Evolutionary conservation across 2,888 invertebrate species (phyloP), one percentile per base, ranked within the genome.

Genomic region (Ornithoptera alexandrae): DNA sequence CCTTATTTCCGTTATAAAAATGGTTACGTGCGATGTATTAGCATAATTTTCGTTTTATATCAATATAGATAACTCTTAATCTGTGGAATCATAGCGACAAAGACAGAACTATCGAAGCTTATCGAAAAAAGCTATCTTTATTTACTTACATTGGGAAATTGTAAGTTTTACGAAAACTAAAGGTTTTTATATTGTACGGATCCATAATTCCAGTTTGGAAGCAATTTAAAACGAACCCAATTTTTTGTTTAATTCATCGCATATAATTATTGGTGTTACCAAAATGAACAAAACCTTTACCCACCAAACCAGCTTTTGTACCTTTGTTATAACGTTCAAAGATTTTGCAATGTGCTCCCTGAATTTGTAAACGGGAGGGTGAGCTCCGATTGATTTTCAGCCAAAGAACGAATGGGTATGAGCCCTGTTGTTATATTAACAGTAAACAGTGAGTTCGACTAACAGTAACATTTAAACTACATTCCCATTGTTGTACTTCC

Each of bases 401-500:
- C 10, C 22, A 4, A 58, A 22, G 22, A 58, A 2, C 57, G 20
- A 58, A 46, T 46, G 46, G 18, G 24, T 36, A 59, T 53, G 63
- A 59, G 59, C 59, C 57, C 17, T 58, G 58, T 36, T 64, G 68
- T 68, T 64, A 53, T 64, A 50, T 50, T 53, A 66, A 66, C 66
- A 66, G 46, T 50, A 46, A 68, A 63, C 63, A 50, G 24, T 62
- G 63, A 59, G 63, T 58, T 63, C 68, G 63, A 63, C 20, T 63
- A 68, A 62, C 68, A 68, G 62, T 67, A 57, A 67, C 62, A 63
- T 58, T 50, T 24, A 50, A 50, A 50, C 30, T 50, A n/a, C 50
- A 50, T 58, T 46, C 62, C 56, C 69, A 66, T 70, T 65, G 62
- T 66, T 65, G 62, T 57, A 65, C 56, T 66, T 66, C 50, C 65